Percentiles rank a stretch among this genome's conserved stretches.
These are phyloP conservation scores for Alentia gelatinosa DNA, from an alignment of 2,888 invertebrate species.

Conservation along the genomic window DNA sequence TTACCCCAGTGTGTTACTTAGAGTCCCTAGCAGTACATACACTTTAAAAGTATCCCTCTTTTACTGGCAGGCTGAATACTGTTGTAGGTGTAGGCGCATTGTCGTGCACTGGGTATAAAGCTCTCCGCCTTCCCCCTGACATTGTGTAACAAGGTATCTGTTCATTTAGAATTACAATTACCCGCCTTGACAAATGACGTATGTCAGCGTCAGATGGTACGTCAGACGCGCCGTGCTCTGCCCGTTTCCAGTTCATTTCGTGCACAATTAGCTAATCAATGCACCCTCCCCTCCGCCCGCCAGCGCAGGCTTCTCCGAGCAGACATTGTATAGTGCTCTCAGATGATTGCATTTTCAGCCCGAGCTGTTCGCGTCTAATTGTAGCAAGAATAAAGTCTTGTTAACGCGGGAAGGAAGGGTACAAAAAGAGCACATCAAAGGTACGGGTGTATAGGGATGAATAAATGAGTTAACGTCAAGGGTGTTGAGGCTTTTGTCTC, in stretches of 20 bases:
- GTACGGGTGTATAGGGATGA: background rate
- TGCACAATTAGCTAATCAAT: constrained; percentile 6
- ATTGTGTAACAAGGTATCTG: background rate
- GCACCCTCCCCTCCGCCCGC: background rate
- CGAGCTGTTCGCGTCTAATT: background rate
- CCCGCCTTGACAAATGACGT: background rate
- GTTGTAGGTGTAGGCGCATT: background rate
- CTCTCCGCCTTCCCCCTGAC: too few relatives aligned
- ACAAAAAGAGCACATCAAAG: background rate
- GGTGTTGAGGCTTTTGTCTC: background rate
- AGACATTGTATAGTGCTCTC: background rate
- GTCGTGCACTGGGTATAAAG: too few relatives aligned
- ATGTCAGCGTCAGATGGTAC: background rate
- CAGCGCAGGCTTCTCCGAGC: background rate
- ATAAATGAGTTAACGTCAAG: background rate
- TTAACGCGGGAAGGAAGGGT: background rate
- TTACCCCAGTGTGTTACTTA: background rate
- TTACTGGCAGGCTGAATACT: background rate
- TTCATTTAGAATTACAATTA: background rate
- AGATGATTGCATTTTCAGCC: background rate
- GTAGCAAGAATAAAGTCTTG: background rate
- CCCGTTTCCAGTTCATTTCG: background rate
- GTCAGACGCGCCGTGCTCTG: background rate
- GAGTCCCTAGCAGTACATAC: background rate
- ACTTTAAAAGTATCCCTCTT: background rate